Base-by-base conservation (phyloP, 2,797 vertebrate species). In the Cyclura pinguis region DNA sequence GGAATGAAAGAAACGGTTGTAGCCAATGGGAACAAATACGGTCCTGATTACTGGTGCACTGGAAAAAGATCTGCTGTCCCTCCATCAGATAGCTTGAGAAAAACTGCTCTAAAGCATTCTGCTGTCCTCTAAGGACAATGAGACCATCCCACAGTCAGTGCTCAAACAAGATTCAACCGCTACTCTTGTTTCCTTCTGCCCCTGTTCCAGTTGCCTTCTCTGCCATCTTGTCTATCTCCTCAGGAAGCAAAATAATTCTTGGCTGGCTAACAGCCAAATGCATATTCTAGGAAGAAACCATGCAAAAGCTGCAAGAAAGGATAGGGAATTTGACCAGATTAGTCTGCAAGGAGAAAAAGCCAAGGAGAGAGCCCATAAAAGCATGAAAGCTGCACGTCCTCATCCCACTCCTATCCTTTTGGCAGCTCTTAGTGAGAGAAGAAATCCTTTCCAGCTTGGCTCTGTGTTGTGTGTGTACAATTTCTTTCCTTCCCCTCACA, bases 401-500 rank as follows among this genome's bases (percentile, higher is more conserved):
- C 32, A 9, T 4, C 55, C 62, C 24, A 52, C 42, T 0, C 0
- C 55, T 90, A 89, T 57, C n/a, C 3, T 62, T 74, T 24, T 81
- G 64, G 64, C 1, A 55, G 8, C 89, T 92, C 83, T 86, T 0
- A 0, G 88, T 86, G 73, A 83, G 64, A 89, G 38, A 32, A 90
- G 85, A 69, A 83, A 83, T 73, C 32, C 62, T 14, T 38, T 62
- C 62, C 32, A 62, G 72, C 10, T 50, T 50, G 29, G 64, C 7
- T n/a, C 10, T 29, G n/a, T 18, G 35, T 4, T 74, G 9, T n/a
- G 1, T 59, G 52, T n/a, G 52, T 55, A 52, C 12, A 38, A 80
- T 86, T 81, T 93, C 55, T 9, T 89, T 55, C 27, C 8, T 7
- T 20, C 7, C 4, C 86, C 5, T 38, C 9, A 3, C 38, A 0